Conservation (phyloP, 2,113 vertebrate genomes). For the Gymnocephalus cernua region DNA sequence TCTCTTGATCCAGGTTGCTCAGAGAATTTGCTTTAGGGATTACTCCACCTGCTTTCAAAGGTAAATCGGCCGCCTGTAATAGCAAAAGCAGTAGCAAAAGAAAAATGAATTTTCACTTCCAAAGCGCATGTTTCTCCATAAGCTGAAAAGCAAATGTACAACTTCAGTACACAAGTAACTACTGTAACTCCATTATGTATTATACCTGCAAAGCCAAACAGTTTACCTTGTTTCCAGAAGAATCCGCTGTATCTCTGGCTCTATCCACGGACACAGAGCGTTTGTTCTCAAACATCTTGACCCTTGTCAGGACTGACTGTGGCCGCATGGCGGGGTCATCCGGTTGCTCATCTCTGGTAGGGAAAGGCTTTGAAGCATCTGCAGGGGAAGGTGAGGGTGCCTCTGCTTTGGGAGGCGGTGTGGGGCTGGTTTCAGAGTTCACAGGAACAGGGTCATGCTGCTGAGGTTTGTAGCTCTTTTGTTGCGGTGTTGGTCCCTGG, state of each 20-base stretch:
- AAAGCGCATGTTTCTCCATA: not conserved
- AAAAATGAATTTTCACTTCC: not conserved
- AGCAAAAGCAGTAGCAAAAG: conserved; percentile 18
- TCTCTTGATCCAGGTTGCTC: conserved; percentile 94
- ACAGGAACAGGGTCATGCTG: conserved; percentile 86
- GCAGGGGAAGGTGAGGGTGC: conserved; percentile 77
- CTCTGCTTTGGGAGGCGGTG: conserved; percentile 86
- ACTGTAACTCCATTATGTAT: not conserved
- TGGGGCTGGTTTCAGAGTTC: conserved; percentile 80
- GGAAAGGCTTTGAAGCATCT: conserved; percentile 80
- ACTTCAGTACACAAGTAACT: not conserved
- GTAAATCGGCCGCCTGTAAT: conserved; percentile 88
- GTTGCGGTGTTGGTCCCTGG: conserved; percentile 86
- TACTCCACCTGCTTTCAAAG: conserved; percentile 87
- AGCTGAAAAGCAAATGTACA: not conserved
- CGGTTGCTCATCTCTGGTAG: conserved; percentile 80
- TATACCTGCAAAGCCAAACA: not conserved
- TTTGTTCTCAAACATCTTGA: conserved; percentile 99
- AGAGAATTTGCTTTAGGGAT: conserved; percentile 91
- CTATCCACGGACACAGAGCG: conserved; percentile 91
- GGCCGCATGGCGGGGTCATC: conserved; percentile 94
- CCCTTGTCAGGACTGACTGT: conserved; percentile 95
- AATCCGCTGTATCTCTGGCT: conserved; percentile 88
- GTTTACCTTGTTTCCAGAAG: conserved; percentile 85
- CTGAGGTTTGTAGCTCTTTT: conserved; percentile 84